A percentile compares a stretch with the other conserved stretches of the same genome.
phyloP scores from a whole-genome alignment of 2,888 invertebrate species.

The Altica lythri region DNA sequence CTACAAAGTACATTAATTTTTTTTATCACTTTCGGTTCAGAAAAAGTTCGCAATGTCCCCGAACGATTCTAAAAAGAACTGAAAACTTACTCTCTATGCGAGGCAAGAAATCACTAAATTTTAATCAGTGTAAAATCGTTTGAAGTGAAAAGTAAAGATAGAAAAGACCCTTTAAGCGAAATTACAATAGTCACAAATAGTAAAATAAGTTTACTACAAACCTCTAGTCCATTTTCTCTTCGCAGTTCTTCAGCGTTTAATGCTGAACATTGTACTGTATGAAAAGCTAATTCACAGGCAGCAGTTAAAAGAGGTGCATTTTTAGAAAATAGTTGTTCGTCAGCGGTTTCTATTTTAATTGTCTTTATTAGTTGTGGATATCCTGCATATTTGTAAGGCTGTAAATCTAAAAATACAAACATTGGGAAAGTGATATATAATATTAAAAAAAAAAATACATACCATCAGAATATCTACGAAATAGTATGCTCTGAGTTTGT shows the following conservation, averaged over 20 bases:
- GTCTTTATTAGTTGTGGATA: slow-evolving; percentile 97
- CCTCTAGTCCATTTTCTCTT: slow-evolving; percentile 90
- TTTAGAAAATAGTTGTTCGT: slow-evolving; percentile 90
- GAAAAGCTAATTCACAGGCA: slow-evolving; percentile 92
- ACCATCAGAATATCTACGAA: slow-evolving; percentile 80
- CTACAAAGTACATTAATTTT: no score
- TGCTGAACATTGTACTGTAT: slow-evolving; percentile 94
- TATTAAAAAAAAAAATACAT: neutral
- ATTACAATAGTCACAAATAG: no score
- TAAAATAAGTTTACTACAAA: slow-evolving; percentile 49
- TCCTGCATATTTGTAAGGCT: slow-evolving; percentile 98
- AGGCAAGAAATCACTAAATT: no score
- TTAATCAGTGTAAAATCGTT: no score
- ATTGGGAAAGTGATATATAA: no score
- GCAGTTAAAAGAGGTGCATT: slow-evolving; percentile 82
- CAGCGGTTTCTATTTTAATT: slow-evolving; percentile 89
- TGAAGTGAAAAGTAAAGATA: no score
- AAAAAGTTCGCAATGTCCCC: no score
- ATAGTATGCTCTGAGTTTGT: slow-evolving; percentile 92
- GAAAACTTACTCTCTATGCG: no score
- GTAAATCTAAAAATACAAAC: slow-evolving; percentile 72
- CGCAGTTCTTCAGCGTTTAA: slow-evolving; percentile 97
- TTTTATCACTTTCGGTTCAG: no score
- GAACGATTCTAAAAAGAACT: no score
- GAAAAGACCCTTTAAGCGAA: no score